phyloP scores from a whole-genome alignment of 2,888 invertebrate genomes.

The Galerucella nymphaeae region DNA sequence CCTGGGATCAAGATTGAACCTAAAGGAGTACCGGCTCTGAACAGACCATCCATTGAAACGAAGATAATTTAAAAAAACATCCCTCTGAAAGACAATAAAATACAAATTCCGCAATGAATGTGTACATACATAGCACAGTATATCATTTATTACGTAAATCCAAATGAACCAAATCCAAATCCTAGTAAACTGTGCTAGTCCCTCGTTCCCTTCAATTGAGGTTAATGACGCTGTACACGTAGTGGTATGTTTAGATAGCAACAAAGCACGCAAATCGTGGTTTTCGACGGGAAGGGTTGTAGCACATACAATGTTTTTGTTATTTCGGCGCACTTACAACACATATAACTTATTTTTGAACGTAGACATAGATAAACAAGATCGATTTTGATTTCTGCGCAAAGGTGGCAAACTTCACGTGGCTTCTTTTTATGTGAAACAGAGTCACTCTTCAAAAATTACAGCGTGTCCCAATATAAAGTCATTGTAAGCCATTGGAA shows the following conservation, averaged over 20 bases:
- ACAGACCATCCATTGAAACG: no score
- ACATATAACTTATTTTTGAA: not conserved
- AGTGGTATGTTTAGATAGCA: slow-evolving; percentile 28
- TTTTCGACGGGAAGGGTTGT: slow-evolving; percentile 14
- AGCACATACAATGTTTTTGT: not conserved
- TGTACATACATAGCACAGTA: not conserved
- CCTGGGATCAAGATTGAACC: no score
- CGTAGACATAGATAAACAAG: no score
- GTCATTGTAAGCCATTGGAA: no score
- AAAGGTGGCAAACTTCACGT: no score
- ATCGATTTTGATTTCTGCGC: no score
- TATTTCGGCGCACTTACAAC: not conserved
- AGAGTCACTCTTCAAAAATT: no score
- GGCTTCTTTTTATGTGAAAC: no score
- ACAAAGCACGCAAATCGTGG: slow-evolving; percentile 23
- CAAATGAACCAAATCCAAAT: slow-evolving; percentile 16
- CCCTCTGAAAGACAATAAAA: not conserved
- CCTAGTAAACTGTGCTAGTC: slow-evolving; percentile 1
- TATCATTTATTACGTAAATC: slow-evolving; percentile 8
- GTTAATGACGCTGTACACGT: slow-evolving; percentile 38
- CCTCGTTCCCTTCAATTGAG: slow-evolving; percentile 27
- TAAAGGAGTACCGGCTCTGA: no score
- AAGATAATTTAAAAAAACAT: no score
- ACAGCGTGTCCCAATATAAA: no score
- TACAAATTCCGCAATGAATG: not conserved